phyloP scores from a whole-genome alignment of 2,888 invertebrate species.

The Acanthococcus lagerstroemiae region DNA sequence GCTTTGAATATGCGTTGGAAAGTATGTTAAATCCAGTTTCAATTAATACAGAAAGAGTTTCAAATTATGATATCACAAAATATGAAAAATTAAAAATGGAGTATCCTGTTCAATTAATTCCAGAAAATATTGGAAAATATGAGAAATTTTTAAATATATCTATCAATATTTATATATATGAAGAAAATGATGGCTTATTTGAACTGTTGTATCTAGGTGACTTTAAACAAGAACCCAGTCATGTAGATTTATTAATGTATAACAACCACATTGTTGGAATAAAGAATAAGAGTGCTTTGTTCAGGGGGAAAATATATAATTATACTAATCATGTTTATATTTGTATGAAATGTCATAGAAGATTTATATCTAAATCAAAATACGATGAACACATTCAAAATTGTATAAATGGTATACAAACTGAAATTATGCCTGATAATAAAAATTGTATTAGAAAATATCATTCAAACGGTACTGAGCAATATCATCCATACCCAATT shows the following conservation, averaged over 20 bases:
- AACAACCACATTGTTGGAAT: neutral
- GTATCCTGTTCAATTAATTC: neutral
- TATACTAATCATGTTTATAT: constrained; percentile 6
- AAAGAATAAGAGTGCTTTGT: neutral
- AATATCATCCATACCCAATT: constrained; percentile 5
- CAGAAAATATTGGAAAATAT: neutral
- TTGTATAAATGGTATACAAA: neutral
- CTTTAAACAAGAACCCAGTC: neutral
- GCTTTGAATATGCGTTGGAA: neutral
- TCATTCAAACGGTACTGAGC: constrained; percentile 1
- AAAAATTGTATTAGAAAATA: constrained; percentile 12
- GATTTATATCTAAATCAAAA: neutral
- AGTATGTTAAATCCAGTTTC: neutral
- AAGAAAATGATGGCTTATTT: neutral
- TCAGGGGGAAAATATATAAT: neutral
- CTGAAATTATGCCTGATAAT: neutral
- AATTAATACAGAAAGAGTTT: neutral
- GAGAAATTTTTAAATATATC: constrained; percentile 1
- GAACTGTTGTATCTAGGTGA: neutral
- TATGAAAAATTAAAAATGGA: neutral
- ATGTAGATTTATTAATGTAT: neutral
- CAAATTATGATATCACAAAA: neutral
- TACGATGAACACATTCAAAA: neutral
- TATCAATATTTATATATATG: constrained; percentile 2
- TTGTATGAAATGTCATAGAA: neutral